Percentiles rank a stretch among this genome's conserved stretches.
These are phyloP conservation scores for Tauraco erythrolophus DNA, from an alignment of 2,113 vertebrate species.

Conservation along the genomic window DNA sequence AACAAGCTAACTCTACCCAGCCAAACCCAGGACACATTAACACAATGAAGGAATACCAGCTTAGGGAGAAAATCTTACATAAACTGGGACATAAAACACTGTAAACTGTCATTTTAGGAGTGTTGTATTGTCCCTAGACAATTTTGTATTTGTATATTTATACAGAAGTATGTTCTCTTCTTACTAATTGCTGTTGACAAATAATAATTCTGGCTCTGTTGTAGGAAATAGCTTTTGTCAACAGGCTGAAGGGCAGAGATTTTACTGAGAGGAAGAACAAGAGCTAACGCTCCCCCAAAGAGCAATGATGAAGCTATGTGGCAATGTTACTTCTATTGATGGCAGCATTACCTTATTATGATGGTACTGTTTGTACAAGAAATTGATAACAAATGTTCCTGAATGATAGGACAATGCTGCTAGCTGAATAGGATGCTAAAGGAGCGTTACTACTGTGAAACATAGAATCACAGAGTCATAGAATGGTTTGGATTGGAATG, in stretches of 20 bases:
- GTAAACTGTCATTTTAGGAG: neutral
- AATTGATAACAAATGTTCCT: neutral
- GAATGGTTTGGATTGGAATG: no score
- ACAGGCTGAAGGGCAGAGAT: neutral
- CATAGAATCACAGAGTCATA: no score
- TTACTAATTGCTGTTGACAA: neutral
- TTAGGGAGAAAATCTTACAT: neutral
- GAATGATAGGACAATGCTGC: accelerated
- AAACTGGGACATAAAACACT: neutral
- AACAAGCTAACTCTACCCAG: no score
- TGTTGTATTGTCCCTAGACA: neutral
- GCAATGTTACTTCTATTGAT: neutral
- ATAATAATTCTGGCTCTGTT: neutral
- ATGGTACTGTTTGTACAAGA: neutral
- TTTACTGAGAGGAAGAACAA: neutral
- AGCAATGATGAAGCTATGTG: neutral
- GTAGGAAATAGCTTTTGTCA: neutral
- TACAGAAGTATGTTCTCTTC: accelerated
- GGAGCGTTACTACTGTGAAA: neutral
- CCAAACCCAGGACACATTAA: no score
- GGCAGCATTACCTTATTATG: neutral
- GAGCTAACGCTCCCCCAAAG: neutral
- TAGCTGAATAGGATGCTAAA: neutral
- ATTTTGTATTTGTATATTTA: neutral
- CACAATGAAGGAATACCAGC: neutral